A percentile compares a stretch with the other conserved stretches of the same genome.
These are phyloP conservation scores for Todiramphus chloris DNA, from an alignment of 2,113 vertebrate genomes.

Conservation along the genomic window DNA sequence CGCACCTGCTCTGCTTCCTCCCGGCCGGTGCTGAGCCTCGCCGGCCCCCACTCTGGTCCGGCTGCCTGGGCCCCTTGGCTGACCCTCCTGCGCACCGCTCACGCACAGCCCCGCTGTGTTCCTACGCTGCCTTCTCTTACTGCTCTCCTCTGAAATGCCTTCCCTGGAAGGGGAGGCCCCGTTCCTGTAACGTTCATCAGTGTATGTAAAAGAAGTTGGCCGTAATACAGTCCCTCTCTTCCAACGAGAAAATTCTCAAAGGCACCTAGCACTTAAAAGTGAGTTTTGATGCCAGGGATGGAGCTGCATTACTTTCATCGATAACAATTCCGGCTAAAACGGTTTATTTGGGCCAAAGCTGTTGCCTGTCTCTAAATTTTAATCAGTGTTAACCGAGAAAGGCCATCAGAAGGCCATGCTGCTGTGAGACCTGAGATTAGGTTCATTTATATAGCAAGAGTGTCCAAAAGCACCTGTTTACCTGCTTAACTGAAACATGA, in stretches of 20 bases:
- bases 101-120: fast-evolving
- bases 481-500: background rate
- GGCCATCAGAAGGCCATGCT: background rate
- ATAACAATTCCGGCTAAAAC: background rate
- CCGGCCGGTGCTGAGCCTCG: background rate
- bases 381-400: background rate
- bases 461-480: background rate
- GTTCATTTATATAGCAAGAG: background rate
- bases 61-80: too few species aligned
- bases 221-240: fast-evolving
- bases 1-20: background rate
- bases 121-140: fast-evolving
- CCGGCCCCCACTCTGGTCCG: background rate
- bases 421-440: background rate
- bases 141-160: background rate
- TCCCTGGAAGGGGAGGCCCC: background rate
- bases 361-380: background rate
- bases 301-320: background rate
- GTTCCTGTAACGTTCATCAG: fast-evolving
- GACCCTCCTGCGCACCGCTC: background rate
- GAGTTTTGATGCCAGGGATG: background rate
- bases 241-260: background rate
- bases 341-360: background rate
- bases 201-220: background rate
- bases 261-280: background rate